A percentile compares a stretch with the other conserved stretches of the same genome.
These are phyloP conservation scores for Nannobrachium achirus DNA, from an alignment of 2,113 vertebrate genomes.

Conservation along the genomic window DNA sequence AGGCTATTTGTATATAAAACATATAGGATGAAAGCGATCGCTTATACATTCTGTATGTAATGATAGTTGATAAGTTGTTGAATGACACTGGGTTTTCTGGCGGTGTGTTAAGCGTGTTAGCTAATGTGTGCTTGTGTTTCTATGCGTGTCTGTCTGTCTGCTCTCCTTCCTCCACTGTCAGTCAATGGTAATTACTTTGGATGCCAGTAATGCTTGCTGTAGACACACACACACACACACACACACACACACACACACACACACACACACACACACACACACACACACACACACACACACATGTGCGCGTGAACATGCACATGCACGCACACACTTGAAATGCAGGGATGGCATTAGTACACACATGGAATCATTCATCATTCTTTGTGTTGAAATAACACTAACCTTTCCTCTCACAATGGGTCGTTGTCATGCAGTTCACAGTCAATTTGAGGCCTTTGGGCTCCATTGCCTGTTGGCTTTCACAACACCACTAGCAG, in stretches of 20 bases:
- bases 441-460: constrained; percentile 58
- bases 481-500: constrained; percentile 35
- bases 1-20: no score
- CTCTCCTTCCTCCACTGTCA: constrained; percentile 15
- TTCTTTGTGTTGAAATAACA: constrained; percentile 50
- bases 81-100: not conserved
- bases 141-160: not conserved
- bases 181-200: not conserved
- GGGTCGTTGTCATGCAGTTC: constrained; percentile 51
- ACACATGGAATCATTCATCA: constrained; percentile 24
- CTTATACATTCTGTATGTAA: no score
- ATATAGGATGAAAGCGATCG: no score
- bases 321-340: not conserved
- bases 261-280: not conserved
- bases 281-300: not conserved
- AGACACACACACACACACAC: constrained; percentile 5
- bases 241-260: constrained; percentile 7
- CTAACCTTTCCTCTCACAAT: constrained; percentile 45
- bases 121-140: no score
- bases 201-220: not conserved
- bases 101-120: not conserved
- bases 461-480: constrained; percentile 57
- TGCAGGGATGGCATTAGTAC: constrained; percentile 27
- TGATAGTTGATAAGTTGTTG: no score
- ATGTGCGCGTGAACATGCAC: no score